These are phyloP conservation scores for Drosophila infuscata DNA, from an alignment of 2,888 invertebrate species.

Conservation along the genomic window DNA sequence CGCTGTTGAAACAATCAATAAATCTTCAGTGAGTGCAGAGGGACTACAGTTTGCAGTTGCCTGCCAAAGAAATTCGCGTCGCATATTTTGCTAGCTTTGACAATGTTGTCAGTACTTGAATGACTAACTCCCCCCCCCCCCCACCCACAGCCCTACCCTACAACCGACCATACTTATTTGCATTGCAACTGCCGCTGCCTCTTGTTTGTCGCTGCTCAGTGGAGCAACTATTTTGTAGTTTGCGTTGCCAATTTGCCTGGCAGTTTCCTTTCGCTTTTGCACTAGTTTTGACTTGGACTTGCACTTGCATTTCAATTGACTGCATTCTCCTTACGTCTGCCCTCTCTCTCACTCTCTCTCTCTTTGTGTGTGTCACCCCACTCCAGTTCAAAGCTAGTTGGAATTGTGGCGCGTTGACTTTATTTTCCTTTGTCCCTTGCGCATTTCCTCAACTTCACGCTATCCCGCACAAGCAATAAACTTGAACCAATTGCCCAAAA, in stretches of 20 bases:
- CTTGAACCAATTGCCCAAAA: constrained; percentile 52
- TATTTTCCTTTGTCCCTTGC: constrained; percentile 47
- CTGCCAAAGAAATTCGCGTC: constrained; percentile 39
- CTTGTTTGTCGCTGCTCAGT: constrained; percentile 68
- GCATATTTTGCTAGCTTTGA: constrained; percentile 43
- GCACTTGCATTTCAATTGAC: constrained; percentile 71
- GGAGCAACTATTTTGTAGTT: constrained; percentile 74
- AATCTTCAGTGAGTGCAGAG: constrained; percentile 71
- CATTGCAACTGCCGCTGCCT: constrained; percentile 34
- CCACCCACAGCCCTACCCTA: too few relatives aligned
- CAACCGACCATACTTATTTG: constrained; percentile 36
- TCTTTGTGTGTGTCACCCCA: neutral
- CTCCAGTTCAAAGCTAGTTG: constrained; percentile 13
- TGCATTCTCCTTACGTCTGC: constrained; percentile 46
- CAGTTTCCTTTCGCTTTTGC: constrained; percentile 53
- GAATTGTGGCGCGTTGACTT: constrained; percentile 46
- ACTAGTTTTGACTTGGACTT: constrained; percentile 53
- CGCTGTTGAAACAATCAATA: constrained; percentile 72
- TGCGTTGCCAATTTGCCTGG: constrained; percentile 73
- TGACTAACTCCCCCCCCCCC: neutral
- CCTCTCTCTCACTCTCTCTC: neutral
- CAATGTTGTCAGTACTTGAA: constrained; percentile 49
- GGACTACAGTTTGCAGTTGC: constrained; percentile 33
- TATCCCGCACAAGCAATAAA: constrained; percentile 55
- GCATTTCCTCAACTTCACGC: constrained; percentile 61